Evolutionary conservation across 2,888 invertebrate genomes (phyloP).

Genomic region (Plagiodera versicolora): DNA sequence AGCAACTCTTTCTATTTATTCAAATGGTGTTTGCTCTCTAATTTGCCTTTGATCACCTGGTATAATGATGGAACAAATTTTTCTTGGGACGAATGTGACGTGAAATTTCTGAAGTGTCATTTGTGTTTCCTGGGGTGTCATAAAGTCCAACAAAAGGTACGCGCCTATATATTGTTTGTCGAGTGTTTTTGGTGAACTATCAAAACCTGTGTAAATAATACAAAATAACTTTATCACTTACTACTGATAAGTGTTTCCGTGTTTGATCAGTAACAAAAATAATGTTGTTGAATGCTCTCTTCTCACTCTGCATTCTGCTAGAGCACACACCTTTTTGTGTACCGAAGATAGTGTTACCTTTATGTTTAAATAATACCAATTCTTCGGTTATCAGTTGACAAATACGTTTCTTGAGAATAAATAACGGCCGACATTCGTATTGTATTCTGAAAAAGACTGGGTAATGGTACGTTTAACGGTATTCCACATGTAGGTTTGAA

Average conservation of each 20-base stretch:
- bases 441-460: conserved; percentile 13
- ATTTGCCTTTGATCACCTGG: too few relatives aligned
- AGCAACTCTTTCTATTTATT: too few relatives aligned
- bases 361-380: conserved; percentile 43
- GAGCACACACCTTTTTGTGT: conserved; percentile 42
- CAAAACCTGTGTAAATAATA: conserved; percentile 42
- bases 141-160: background rate
- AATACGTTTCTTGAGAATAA: conserved; percentile 42
- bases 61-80: too few relatives aligned
- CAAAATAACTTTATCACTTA: conserved; percentile 41
- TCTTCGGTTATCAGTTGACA: conserved; percentile 44
- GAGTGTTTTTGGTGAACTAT: conserved; percentile 20
- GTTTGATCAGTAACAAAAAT: conserved; percentile 43
- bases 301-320: conserved; percentile 32
- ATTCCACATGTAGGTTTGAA: background rate
- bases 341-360: conserved; percentile 44
- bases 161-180: conserved; percentile 2
- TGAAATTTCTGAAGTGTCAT: too few relatives aligned
- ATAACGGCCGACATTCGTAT: conserved; percentile 21
- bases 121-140: background rate
- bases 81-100: too few relatives aligned
- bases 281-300: conserved; percentile 37
- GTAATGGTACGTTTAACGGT: background rate
- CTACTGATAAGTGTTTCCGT: conserved; percentile 47
- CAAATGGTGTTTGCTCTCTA: too few relatives aligned